Percentiles rank a stretch among this genome's conserved stretches.
phyloP scores from a whole-genome alignment of 2,113 vertebrate species.

The Cathartes aura region DNA sequence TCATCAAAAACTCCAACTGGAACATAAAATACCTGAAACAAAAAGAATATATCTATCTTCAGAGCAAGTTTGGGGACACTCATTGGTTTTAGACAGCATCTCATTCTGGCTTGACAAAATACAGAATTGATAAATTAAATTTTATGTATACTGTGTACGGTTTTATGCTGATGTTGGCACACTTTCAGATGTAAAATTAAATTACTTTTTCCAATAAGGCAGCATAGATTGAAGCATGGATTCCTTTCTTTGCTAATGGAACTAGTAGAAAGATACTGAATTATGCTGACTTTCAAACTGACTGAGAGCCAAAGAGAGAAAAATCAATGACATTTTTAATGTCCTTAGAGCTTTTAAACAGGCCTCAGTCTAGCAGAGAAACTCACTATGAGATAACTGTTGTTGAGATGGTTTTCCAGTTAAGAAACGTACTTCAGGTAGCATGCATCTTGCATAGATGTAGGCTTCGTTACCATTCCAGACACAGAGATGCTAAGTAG shows the following conservation, averaged over 20 bases:
- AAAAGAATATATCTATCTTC: neutral
- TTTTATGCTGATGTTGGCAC: constrained; percentile 61
- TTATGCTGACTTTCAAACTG: constrained; percentile 55
- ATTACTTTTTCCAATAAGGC: constrained; percentile 64
- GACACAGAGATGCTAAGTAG: neutral
- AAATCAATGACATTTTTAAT: constrained; percentile 62
- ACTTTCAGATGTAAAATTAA: constrained; percentile 65
- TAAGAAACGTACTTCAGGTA: neutral
- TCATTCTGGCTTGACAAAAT: constrained; percentile 28
- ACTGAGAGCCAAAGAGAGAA: constrained; percentile 38
- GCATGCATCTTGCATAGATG: neutral
- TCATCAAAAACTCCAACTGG: constrained; percentile 15
- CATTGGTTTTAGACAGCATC: constrained; percentile 38
- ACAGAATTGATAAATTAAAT: constrained; percentile 51
- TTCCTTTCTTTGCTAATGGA: constrained; percentile 64
- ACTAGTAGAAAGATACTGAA: constrained; percentile 54
- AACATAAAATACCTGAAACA: constrained; percentile 1
- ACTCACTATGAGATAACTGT: neutral
- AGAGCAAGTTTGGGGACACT: neutral
- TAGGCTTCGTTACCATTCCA: neutral
- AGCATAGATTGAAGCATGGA: constrained; percentile 30
- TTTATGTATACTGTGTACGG: neutral
- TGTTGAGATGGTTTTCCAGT: constrained; percentile 14
- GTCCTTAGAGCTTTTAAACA: constrained; percentile 45
- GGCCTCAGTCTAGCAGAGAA: neutral